Evolutionary conservation across 1,140 invertebrate genomes (phyloP), one percentile per base, ranked within the genome.

Genomic region (Hyles euphorbiae): DNA sequence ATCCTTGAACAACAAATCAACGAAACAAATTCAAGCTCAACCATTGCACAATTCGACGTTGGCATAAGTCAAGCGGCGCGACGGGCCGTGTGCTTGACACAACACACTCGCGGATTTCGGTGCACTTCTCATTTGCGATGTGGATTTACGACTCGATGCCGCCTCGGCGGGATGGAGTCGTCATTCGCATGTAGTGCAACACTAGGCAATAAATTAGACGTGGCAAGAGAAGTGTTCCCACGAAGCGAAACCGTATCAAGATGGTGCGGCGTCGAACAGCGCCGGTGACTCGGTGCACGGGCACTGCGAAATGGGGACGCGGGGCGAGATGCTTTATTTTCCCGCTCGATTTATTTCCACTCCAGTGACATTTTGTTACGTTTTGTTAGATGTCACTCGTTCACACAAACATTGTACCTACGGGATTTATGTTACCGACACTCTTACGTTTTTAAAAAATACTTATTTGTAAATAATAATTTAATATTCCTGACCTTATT

Each of bases 141-240:
- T 63, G 61, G 61, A 76, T 73, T 73, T 76, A 73, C 67, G 70
- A 73, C 58, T 47, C 57, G 53, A 56, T 57, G 55, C 54, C 63
- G 61, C 45, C 62, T 47, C 4, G 56, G 51, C 57, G 50, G 67
- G 75, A 78, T 78, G 63, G 67, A 78, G 75, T 74, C 73, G 75
- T 78, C 75, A 76, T 67, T 72, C 70, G 70, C 68, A 70, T 78
- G 75, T 75, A 75, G 67, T 70, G 50, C 68, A 69, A 57, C 48
- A 60, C 70, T 68, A 67, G 67, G 68, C 70, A 67, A 78, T 78
- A 78, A 76, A 78, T 78, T 75, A 76, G 67, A 61, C 51, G 56
- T 52, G 60, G 56, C 34, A 52, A 65, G 62, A 61, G 55, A 58
- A 64, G 61, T 71, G 70, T 75, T 78, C 75, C 75, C 75, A 78